These are phyloP conservation scores for Neotoma lepida DNA, from an alignment of 2,113 vertebrate species.

Conservation along the genomic window DNA sequence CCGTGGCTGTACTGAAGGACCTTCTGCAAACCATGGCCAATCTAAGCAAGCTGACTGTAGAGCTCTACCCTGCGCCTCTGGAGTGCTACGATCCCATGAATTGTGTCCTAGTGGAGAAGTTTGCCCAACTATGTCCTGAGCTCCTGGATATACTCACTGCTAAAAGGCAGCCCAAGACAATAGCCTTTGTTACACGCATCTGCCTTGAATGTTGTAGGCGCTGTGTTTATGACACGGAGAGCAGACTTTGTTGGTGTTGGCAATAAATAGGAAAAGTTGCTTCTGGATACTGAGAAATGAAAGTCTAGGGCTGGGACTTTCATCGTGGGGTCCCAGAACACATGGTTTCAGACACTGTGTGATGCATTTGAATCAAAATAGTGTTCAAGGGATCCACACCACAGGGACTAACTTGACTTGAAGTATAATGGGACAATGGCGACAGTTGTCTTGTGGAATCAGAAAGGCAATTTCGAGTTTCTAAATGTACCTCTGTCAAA, in stretches of 20 bases:
- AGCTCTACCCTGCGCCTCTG: neutral
- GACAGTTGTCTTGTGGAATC: neutral
- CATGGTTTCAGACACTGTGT: neutral
- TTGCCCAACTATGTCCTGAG: neutral
- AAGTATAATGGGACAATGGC: rapidly evolving
- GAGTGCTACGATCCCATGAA: neutral
- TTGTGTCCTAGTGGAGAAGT: neutral
- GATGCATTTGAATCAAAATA: neutral
- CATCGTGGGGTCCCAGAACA: neutral
- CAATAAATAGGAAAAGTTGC: neutral
- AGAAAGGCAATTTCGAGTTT: neutral
- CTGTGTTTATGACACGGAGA: too few relatives aligned
- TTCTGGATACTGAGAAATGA: neutral
- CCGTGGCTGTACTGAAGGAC: neutral
- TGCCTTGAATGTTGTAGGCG: neutral
- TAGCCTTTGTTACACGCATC: neutral
- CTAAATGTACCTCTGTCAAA: neutral
- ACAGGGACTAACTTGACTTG: neutral
- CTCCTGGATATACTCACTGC: neutral
- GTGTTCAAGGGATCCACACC: too few relatives aligned
- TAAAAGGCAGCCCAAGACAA: neutral
- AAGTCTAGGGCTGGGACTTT: neutral
- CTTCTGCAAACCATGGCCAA: neutral
- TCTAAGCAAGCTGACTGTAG: neutral
- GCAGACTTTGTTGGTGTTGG: neutral